Percentiles rank a stretch among this genome's conserved stretches.
phyloP scores from a whole-genome alignment of 2,888 invertebrate species.

The Ecliptopera silaceata region DNA sequence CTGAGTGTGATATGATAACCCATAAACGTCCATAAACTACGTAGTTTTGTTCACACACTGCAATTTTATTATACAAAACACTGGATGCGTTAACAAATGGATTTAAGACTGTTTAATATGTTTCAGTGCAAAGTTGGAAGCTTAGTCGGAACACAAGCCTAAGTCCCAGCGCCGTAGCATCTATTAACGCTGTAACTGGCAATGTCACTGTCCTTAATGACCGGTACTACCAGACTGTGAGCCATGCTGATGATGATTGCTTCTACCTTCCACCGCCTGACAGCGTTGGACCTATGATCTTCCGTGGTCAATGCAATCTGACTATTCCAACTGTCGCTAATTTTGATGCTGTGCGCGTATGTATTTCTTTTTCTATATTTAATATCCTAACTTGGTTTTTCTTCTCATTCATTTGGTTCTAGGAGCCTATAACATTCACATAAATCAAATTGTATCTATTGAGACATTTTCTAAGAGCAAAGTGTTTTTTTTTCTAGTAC shows the following conservation, averaged over 20 bases:
- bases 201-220: conserved; percentile 42
- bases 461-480: background rate
- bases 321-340: conserved; percentile 54
- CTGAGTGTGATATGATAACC: too few relatives aligned
- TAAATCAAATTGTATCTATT: too few relatives aligned
- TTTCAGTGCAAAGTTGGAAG: conserved; percentile 63
- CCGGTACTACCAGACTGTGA: conserved; percentile 42
- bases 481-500: conserved; percentile 45
- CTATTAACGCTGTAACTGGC: conserved; percentile 37
- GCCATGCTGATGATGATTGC: conserved; percentile 46
- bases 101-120: background rate
- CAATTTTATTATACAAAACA: too few relatives aligned
- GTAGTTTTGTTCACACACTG: too few relatives aligned
- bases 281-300: conserved; percentile 33
- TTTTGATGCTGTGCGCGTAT: conserved; percentile 46
- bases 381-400: too few relatives aligned
- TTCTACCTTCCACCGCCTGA: conserved; percentile 49
- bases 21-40: too few relatives aligned
- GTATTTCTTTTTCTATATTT: conserved; percentile 22
- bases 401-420: too few relatives aligned
- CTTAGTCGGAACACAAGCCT: conserved; percentile 47
- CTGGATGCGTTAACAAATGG: too few relatives aligned
- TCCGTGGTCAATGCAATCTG: conserved; percentile 53
- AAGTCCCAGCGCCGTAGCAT: conserved; percentile 28
- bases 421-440: too few relatives aligned